phyloP scores from a whole-genome alignment of 1,140 invertebrate species.

The Anagrus nilaparvatae region DNA sequence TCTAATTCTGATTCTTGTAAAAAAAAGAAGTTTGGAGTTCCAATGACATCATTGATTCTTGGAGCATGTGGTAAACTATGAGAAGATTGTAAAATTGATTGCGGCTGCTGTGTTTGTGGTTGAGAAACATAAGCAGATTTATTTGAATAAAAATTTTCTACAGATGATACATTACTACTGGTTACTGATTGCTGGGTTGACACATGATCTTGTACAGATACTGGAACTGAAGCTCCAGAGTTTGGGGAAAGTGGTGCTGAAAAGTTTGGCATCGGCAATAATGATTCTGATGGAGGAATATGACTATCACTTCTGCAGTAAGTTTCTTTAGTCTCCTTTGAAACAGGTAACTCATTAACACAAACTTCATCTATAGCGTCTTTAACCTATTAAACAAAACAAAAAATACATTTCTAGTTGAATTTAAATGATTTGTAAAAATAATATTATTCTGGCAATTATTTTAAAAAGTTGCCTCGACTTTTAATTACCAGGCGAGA shows the following conservation, averaged over 20 bases:
- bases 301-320: slow-evolving; percentile 31
- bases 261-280: slow-evolving; percentile 32
- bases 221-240: slow-evolving; percentile 31
- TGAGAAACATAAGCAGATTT: slow-evolving; percentile 30
- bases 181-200: slow-evolving; percentile 34
- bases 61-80: slow-evolving; percentile 34
- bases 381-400: too few species aligned
- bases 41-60: slow-evolving; percentile 61
- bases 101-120: slow-evolving; percentile 31
- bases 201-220: slow-evolving; percentile 32
- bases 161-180: slow-evolving; percentile 25
- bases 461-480: too few species aligned
- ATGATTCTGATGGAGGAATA: slow-evolving; percentile 34
- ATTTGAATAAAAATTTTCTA: too few species aligned
- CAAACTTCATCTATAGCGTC: too few species aligned
- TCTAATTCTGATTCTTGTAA: slow-evolving; percentile 69
- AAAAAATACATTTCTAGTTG: too few species aligned
- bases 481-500: too few species aligned
- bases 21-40: slow-evolving; percentile 62
- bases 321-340: slow-evolving; percentile 28
- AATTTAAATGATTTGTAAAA: too few species aligned
- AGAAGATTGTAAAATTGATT: too few species aligned
- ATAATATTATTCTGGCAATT: too few species aligned
- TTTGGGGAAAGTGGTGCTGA: slow-evolving; percentile 32
- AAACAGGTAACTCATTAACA: too few species aligned